phyloP scores from a whole-genome alignment of 2,888 invertebrate genomes.

The Marronus borbonicus region DNA sequence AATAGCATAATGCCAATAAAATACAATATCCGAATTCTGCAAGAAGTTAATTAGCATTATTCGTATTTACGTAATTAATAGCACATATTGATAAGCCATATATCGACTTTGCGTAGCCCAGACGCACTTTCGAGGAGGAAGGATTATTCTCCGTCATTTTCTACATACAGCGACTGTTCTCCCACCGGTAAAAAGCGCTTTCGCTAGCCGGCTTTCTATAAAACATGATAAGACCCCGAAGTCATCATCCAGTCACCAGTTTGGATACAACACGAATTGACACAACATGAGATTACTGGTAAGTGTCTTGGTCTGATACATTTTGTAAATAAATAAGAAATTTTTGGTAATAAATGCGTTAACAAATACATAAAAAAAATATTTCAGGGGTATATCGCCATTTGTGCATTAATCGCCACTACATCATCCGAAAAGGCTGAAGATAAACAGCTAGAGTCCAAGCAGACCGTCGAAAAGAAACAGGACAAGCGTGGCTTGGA shows the following conservation, averaged over 20 bases:
- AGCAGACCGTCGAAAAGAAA: slow-evolving; percentile 74
- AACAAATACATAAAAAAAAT: slow-evolving; percentile 35
- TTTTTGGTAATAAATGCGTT: no score
- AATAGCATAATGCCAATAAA: not conserved
- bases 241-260: slow-evolving; percentile 64
- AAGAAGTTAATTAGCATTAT: slow-evolving; percentile 7
- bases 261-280: slow-evolving; percentile 56
- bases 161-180: slow-evolving; percentile 56
- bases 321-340: not conserved
- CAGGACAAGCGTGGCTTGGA: slow-evolving; percentile 84
- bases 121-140: slow-evolving; percentile 60
- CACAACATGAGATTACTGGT: slow-evolving; percentile 69
- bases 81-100: slow-evolving; percentile 15
- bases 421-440: slow-evolving; percentile 36
- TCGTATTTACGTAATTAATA: not conserved
- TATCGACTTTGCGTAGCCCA: not conserved
- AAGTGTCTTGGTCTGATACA: slow-evolving; percentile 58
- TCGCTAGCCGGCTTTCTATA: slow-evolving; percentile 64
- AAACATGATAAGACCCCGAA: slow-evolving; percentile 61
- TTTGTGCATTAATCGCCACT: slow-evolving; percentile 64
- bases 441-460: slow-evolving; percentile 59
- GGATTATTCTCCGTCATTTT: slow-evolving; percentile 54
- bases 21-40: slow-evolving; percentile 5
- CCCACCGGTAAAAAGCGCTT: slow-evolving; percentile 64
- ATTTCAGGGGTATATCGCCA: slow-evolving; percentile 66